Conservation (phyloP, 2,113 vertebrate species). For the Anoura caudifer region DNA sequence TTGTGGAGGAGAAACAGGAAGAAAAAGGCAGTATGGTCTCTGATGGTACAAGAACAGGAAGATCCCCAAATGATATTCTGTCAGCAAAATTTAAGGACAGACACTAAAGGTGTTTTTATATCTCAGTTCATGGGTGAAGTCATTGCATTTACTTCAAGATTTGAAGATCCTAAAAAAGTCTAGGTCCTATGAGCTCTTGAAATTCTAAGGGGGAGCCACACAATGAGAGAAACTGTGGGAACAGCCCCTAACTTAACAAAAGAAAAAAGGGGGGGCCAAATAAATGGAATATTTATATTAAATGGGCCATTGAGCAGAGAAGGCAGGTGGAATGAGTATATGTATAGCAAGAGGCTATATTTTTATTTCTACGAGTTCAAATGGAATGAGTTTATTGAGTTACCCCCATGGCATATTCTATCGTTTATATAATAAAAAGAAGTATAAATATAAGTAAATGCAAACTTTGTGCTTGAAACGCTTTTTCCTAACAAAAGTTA, state of each 20-base stretch:
- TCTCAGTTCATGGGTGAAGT: not conserved
- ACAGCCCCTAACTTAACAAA: not conserved
- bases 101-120: not conserved
- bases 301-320: not conserved
- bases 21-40: not conserved
- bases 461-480: not conserved
- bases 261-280: not conserved
- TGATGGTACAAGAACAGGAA: not conserved
- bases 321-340: not conserved
- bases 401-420: not conserved
- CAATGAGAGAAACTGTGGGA: not conserved
- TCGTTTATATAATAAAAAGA: not conserved
- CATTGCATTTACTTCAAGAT: not conserved
- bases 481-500: not conserved
- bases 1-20: not conserved
- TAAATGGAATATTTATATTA: not conserved
- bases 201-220: not conserved
- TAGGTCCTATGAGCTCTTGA: not conserved
- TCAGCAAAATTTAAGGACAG: not conserved
- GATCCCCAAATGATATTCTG: not conserved
- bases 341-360: not conserved
- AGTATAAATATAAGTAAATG: not conserved
- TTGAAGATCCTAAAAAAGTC: not conserved
- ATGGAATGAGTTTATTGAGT: not conserved
- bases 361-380: not conserved